These are phyloP conservation scores for Drosophila lutescens DNA, from an alignment of 2,888 invertebrate species.

Conservation along the genomic window DNA sequence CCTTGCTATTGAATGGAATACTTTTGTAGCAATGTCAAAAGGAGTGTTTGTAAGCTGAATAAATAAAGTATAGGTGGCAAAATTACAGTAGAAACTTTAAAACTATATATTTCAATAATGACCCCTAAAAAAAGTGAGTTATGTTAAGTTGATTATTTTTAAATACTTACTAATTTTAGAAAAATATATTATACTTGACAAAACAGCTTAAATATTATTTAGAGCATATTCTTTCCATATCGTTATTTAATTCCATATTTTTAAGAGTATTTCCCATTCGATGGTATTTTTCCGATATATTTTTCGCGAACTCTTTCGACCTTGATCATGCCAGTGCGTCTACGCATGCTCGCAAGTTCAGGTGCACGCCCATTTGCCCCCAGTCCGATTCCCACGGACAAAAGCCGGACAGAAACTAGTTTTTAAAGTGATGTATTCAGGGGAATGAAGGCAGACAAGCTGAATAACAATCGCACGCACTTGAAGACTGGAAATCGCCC, in stretches of 20 bases:
- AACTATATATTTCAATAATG: no score
- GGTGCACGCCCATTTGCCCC: slow-evolving; percentile 64
- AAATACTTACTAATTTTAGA: no score
- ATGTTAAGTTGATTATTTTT: no score
- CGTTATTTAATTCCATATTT: no score
- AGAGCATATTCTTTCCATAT: no score
- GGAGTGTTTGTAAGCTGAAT: no score
- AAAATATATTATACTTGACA: no score
- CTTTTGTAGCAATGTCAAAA: not conserved
- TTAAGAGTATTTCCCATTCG: slow-evolving; percentile 15
- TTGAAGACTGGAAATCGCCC: slow-evolving; percentile 47
- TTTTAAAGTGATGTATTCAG: slow-evolving; percentile 23
- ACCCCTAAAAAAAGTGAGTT: no score
- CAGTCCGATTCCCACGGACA: not conserved
- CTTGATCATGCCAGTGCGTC: slow-evolving; percentile 60
- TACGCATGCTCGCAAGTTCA: slow-evolving; percentile 69
- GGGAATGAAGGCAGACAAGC: not conserved
- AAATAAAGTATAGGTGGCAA: not conserved
- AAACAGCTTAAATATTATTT: no score
- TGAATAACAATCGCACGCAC: slow-evolving; percentile 55
- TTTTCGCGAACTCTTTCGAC: slow-evolving; percentile 32
- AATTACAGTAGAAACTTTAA: not conserved
- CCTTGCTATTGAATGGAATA: not conserved
- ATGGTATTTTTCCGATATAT: not conserved
- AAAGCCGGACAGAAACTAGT: slow-evolving; percentile 58